phyloP scores from a whole-genome alignment of 2,113 vertebrate genomes.

The Seriola dumerili region DNA sequence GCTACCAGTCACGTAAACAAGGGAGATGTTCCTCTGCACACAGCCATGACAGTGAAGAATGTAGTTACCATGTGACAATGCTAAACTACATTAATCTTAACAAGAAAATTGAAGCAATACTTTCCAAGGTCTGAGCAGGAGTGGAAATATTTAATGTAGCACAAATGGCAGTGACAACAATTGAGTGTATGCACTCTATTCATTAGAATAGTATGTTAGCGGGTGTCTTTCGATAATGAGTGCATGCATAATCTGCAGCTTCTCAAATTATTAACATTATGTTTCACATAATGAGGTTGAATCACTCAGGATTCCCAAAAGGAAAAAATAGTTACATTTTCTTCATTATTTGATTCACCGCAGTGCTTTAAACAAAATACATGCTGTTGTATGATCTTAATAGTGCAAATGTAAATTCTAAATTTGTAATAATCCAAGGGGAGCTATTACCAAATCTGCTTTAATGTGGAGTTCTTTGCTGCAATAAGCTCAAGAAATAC shows the following conservation, averaged over 20 bases:
- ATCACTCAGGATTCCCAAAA: conserved; percentile 13
- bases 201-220: neutral
- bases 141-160: neutral
- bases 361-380: neutral
- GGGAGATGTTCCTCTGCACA: conserved; percentile 20
- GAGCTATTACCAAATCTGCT: neutral
- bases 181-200: neutral
- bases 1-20: conserved; percentile 52
- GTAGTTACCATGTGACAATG: neutral
- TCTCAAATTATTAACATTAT: neutral
- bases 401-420: neutral
- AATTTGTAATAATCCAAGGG: conserved; percentile 7
- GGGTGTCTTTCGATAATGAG: neutral
- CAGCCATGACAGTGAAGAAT: conserved; percentile 15
- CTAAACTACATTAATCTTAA: conserved; percentile 33
- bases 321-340: neutral
- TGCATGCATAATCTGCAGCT: conserved; percentile 14
- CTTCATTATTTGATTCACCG: neutral
- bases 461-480: neutral
- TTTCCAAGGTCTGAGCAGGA: neutral
- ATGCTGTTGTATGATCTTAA: neutral
- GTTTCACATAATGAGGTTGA: conserved; percentile 13
- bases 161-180: neutral
- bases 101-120: neutral
- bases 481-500: neutral